A percentile compares a stretch with the other conserved stretches of the same genome.
Conservation (phyloP, 2,113 vertebrate genomes). For the Varanus salvator region DNA sequence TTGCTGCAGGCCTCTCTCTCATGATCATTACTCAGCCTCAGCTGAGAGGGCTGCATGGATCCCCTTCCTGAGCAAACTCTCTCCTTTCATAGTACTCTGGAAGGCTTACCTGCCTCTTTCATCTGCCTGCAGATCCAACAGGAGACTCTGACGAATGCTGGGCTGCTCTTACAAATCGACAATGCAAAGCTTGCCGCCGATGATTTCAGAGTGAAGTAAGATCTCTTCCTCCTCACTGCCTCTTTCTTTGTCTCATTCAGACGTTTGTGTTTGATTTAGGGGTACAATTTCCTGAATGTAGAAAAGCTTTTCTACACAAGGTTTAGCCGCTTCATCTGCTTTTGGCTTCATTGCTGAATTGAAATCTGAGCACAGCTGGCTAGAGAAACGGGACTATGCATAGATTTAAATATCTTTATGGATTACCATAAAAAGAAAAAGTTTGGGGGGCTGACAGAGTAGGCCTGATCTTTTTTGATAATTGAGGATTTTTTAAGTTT, state of each 20-base stretch:
- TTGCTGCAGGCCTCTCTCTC: background rate
- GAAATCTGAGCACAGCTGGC: too few relatives aligned
- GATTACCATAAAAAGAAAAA: too few relatives aligned
- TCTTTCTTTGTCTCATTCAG: background rate
- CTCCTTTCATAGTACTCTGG: background rate
- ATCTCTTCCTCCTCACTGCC: background rate
- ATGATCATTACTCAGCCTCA: background rate
- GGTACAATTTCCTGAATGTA: background rate
- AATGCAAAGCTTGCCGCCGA: slow-evolving; percentile 87
- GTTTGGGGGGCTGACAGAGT: too few relatives aligned
- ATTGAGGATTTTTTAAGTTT: too few relatives aligned
- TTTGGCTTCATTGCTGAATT: too few relatives aligned
- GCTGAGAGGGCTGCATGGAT: background rate
- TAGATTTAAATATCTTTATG: too few relatives aligned
- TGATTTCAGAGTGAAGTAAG: slow-evolving; percentile 87
- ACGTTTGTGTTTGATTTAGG: background rate
- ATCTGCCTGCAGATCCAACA: slow-evolving; percentile 71
- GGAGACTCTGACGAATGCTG: slow-evolving; percentile 78
- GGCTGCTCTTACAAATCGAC: slow-evolving; percentile 83
- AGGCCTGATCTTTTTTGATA: too few relatives aligned
- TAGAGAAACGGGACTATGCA: too few relatives aligned
- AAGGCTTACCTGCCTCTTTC: too few relatives aligned
- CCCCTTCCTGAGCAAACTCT: background rate
- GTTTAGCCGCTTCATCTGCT: too few relatives aligned
- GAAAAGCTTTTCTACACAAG: too few relatives aligned